phyloP scores from a whole-genome alignment of 2,113 vertebrate genomes.

The Melanotaenia duboulayi region DNA sequence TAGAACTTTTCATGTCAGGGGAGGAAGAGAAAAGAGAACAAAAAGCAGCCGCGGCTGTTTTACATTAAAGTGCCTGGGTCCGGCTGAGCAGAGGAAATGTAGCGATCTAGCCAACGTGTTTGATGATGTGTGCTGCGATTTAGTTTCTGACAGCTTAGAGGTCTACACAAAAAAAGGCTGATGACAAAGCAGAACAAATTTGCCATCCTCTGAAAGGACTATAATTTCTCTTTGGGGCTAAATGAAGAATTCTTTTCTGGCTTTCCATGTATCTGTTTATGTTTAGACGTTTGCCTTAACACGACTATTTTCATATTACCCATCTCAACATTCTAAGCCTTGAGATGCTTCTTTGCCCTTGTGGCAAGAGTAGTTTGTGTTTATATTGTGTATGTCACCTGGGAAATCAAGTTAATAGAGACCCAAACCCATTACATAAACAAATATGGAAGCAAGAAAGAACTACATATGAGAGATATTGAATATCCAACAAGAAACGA shows the following conservation, averaged over 20 bases:
- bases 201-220: not conserved
- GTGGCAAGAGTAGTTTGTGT: not conserved
- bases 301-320: constrained; percentile 3
- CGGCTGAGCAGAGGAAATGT: constrained; percentile 51
- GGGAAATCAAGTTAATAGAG: not conserved
- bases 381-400: not conserved
- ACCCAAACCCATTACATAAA: constrained; percentile 2
- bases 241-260: not conserved
- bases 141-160: constrained; percentile 57
- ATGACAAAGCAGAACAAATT: constrained; percentile 28
- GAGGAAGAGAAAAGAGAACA: constrained; percentile 27
- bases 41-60: constrained; percentile 64
- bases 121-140: constrained; percentile 50
- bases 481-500: constrained; percentile 6
- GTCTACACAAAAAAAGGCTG: constrained; percentile 41
- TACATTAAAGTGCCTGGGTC: constrained; percentile 44
- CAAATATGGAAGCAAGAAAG: constrained; percentile 18
- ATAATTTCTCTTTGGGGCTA: not conserved
- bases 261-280: not conserved
- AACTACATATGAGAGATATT: not conserved
- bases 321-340: constrained; percentile 2
- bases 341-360: not conserved
- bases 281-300: not conserved
- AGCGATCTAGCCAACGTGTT: constrained; percentile 35
- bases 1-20: constrained; percentile 24